phyloP scores from a whole-genome alignment of 2,113 vertebrate species.

The Rhodinocichla rosea region DNA sequence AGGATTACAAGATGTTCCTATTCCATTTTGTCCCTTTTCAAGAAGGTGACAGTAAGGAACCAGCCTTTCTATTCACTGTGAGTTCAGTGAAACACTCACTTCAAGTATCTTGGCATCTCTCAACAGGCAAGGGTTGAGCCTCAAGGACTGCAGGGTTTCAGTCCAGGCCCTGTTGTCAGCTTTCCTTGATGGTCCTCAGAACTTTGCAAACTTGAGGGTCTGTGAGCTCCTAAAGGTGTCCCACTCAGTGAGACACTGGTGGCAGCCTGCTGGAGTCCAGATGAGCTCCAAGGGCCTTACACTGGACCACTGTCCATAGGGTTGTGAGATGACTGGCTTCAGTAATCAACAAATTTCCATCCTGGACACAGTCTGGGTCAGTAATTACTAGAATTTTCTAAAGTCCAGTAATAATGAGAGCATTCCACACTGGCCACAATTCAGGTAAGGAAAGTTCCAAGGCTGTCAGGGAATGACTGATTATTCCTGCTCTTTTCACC shows the following conservation, averaged over 20 bases:
- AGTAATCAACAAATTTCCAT: not conserved
- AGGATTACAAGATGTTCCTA: not conserved
- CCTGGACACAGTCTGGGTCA: not conserved
- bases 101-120: not conserved
- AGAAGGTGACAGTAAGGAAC: not conserved
- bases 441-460: not conserved
- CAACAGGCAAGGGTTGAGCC: not conserved
- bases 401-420: not conserved
- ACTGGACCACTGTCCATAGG: not conserved
- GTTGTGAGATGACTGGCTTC: not conserved
- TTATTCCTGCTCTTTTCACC: not conserved
- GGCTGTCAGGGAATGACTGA: not conserved
- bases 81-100: not conserved
- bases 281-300: not conserved
- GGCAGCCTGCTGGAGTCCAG: not conserved
- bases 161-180: not conserved
- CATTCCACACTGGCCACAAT: not conserved
- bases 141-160: not conserved
- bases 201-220: not conserved
- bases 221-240: not conserved
- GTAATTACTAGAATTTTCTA: not conserved
- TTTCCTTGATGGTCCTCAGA: not conserved
- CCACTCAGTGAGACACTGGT: not conserved
- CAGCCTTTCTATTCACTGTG: not conserved
- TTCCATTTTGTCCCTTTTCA: not conserved